Base-by-base conservation (phyloP, 92 coral and sea anemone species). In the Nematostella vectensis region DNA sequence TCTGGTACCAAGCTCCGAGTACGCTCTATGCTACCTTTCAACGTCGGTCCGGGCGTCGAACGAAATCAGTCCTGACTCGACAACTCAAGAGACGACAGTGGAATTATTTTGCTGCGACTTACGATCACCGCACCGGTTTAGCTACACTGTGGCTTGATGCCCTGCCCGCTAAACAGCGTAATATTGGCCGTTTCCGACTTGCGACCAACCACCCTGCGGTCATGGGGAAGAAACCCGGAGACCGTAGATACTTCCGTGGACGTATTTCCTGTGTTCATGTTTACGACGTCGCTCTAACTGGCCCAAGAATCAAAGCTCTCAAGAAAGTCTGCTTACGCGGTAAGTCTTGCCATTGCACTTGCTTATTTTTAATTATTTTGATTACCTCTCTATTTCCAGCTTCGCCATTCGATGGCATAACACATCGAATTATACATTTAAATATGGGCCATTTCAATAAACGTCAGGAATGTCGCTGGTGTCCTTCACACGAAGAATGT, bases 141-240 rank as follows among this genome's bases (percentile, higher is more conserved):
- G 87, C 87, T 25, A 79, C 71, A 13, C 67, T 79, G 16, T 79
- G 87, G 87, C 56, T 70, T 4, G 63, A 79, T 58, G 62, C 76
- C 3, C 57, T 36, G 1, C 81, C 76, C 27, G 62, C 71, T 23
- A 72, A 59, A 15, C 87, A 79, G 38, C 66, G 87, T 11, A 79
- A 73, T 30, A 79, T 79, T 21, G 87, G 87, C 47, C 66, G 80
- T 17, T 16, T 79, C 25, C 66, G 87, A 3, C 71, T 79, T 26
- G 80, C 87, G 11, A 79, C 87, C 27, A 79, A 79, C 48, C 63
- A 60, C 31, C 80, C 87, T 3, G 87, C 76, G 0, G 58, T 79
- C 10, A 79, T 73, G 87, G 87, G 87, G 38, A 79, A 70, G 48
- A 79, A 55, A 39, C 54, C 75, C 18, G 63, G 81, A 3, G 71